Evolutionary conservation across 2,113 vertebrate species (phyloP).

Genomic region (Colinus virginianus): DNA sequence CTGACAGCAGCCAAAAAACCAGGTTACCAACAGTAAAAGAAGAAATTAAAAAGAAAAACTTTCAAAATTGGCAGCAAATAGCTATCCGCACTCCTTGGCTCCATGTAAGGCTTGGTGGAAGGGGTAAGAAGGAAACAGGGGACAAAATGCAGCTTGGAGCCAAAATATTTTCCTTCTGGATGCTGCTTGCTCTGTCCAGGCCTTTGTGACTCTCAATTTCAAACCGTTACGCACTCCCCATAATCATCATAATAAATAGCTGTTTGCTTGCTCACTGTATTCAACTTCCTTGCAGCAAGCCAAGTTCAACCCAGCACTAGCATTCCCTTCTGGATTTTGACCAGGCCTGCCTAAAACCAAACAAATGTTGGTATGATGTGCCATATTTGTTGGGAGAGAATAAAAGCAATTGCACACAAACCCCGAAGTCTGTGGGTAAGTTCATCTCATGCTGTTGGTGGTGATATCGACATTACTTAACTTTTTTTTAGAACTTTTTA

Average conservation of each 20-base stretch:
- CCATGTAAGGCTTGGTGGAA: constrained; percentile 1
- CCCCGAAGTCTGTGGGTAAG: constrained; percentile 7
- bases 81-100: constrained; percentile 11
- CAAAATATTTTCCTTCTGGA: constrained; percentile 35
- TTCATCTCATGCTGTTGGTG: constrained; percentile 46
- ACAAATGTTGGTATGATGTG: background rate
- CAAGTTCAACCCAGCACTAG: constrained; percentile 35
- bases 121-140: background rate
- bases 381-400: constrained; percentile 24
- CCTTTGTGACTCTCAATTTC: constrained; percentile 56
- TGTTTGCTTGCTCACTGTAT: constrained; percentile 39
- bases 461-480: constrained; percentile 12
- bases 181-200: constrained; percentile 23
- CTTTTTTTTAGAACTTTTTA: background rate
- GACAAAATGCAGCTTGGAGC: background rate
- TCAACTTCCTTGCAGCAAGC: constrained; percentile 37
- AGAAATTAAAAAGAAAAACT: background rate
- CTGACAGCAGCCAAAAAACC: constrained; percentile 26
- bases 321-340: constrained; percentile 49
- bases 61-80: constrained; percentile 23
- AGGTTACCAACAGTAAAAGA: constrained; percentile 17
- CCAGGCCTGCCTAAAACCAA: constrained; percentile 38
- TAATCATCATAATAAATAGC: constrained; percentile 51
- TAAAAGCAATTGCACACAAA: constrained; percentile 24
- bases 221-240: background rate